Evolutionary conservation across 2,888 invertebrate genomes (phyloP).

Genomic region (Capitulum mitella): DNA sequence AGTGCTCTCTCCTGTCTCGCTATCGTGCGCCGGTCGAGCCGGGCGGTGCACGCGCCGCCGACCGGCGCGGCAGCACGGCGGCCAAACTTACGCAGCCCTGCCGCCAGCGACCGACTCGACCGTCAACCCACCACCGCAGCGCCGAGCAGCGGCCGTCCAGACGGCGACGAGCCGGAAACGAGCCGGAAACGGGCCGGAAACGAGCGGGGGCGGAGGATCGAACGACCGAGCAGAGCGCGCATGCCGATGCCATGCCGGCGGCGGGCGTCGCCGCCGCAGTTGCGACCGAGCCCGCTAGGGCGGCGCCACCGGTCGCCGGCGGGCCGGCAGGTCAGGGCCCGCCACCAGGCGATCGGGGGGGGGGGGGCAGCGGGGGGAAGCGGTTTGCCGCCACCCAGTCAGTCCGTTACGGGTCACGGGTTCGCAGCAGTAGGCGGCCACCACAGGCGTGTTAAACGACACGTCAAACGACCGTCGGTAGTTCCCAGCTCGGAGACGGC

Average conservation of each 20-base stretch:
- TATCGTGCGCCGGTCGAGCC: too few species aligned
- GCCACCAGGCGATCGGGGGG: neutral
- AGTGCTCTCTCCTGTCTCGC: too few species aligned
- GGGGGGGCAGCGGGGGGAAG: neutral
- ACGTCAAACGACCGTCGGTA: neutral
- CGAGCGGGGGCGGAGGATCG: neutral
- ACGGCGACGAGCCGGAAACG: neutral
- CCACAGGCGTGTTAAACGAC: too few species aligned
- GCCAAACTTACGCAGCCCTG: constrained; percentile 10
- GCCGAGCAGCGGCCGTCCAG: neutral
- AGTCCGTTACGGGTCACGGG: too few species aligned
- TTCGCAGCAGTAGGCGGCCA: too few species aligned
- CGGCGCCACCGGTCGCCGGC: neutral
- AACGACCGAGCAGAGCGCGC: neutral
- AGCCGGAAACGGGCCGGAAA: neutral
- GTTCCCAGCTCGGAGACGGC: neutral
- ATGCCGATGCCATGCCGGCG: constrained; percentile 2
- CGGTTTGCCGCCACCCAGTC: too few species aligned
- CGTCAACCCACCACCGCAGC: neutral
- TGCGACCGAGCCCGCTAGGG: neutral
- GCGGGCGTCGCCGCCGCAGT: neutral
- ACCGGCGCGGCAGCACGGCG: too few species aligned
- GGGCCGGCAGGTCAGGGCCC: neutral
- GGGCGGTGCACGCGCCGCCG: too few species aligned
- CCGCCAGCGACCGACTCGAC: neutral